Base-by-base conservation (phyloP, 1,140 invertebrate genomes). In the Lethrus apterus region DNA sequence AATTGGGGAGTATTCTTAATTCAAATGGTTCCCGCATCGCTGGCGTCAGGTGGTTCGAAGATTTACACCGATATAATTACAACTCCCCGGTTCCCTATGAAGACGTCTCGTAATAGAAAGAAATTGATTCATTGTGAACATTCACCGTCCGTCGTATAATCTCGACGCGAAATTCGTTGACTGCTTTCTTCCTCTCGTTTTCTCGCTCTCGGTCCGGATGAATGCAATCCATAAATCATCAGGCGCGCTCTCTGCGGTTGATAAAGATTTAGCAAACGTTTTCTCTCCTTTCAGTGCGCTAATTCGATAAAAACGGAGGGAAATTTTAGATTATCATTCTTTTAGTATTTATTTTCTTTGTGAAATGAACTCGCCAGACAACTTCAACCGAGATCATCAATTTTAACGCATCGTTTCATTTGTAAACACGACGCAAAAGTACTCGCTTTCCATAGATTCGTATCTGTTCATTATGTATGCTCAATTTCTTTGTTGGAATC, bases 291-390 rank as follows among this genome's bases (percentile, higher is more conserved):
- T 46, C 45, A 47, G 23, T 40, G 24, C 29, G 24, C 38, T 48
- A 48, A 48, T 48, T 48, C 40, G 46, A 48, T 41, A 48, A 42
- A 38, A 48, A 32, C 35, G 38, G 11, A 21, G 46, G 46, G 46
- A 48, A 48, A 48, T 24, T 48, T 48, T 24, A 43, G 34, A 48
- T 48, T 48, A 48, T 48, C 46, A 48, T 48, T 48, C 46, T 43
- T 48, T 48, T 38, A 48, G 23, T 48, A 48, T 48, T 48, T 48
- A 48, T 48, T 48, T 48, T 48, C 46, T 48, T 43, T 21, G 29
- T 41, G 19, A 41, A 41, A 26, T 23, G 38, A 41, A 26, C 38
- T 26, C 10, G 20, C 38, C 7, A 9, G n/a, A n/a, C 34, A n/a
- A 9, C 34, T 3, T 20, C 34, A 17, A 36, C 19, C n/a, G 29